These are phyloP conservation scores for Poeciliopsis gracilis DNA, from an alignment of 2,797 vertebrate genomes.

Conservation along the genomic window DNA sequence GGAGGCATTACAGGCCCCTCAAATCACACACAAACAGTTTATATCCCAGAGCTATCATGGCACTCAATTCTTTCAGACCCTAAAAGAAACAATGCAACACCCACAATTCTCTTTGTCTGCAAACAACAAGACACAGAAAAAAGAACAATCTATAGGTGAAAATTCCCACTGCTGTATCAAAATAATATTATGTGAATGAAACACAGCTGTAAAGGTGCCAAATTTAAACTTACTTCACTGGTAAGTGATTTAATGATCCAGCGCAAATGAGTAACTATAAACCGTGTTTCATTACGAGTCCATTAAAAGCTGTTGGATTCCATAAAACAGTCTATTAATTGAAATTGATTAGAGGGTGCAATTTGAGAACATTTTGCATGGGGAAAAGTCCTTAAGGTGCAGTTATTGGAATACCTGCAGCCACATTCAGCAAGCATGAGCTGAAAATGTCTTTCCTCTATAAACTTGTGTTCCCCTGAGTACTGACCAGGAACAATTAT, in stretches of 20 bases:
- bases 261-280: constrained; percentile 7
- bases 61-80: neutral
- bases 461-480: neutral
- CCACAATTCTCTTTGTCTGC: neutral
- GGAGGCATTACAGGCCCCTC: constrained; percentile 2
- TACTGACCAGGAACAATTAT: constrained; percentile 1
- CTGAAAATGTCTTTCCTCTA: neutral
- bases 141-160: neutral
- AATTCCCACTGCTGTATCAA: neutral
- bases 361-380: neutral
- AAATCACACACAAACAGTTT: neutral
- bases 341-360: neutral
- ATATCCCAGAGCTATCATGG: neutral
- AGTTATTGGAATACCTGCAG: neutral
- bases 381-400: neutral
- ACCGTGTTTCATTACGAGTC: constrained; percentile 4
- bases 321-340: neutral
- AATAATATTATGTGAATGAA: constrained; percentile 1
- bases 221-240: neutral
- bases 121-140: neutral
- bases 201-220: constrained; percentile 1
- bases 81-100: neutral
- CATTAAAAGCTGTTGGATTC: constrained; percentile 6
- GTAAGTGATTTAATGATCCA: constrained; percentile 1
- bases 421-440: neutral